phyloP scores from a whole-genome alignment of 2,797 vertebrate species.

The Hirundo rustica region DNA sequence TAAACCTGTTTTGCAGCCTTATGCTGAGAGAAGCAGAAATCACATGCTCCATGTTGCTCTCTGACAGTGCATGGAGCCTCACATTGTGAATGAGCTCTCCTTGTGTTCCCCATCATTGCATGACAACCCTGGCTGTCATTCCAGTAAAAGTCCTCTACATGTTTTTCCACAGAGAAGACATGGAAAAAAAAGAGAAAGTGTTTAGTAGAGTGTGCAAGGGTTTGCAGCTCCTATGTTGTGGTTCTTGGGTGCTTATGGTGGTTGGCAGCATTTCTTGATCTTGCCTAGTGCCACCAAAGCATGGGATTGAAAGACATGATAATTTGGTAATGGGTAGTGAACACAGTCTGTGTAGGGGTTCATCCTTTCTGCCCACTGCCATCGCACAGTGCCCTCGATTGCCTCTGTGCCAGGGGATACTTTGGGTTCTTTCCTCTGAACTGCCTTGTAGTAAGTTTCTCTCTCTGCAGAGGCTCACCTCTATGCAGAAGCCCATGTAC shows the following conservation, averaged over 20 bases:
- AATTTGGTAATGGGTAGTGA: not conserved
- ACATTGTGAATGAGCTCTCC: not conserved
- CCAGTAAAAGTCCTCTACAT: not conserved
- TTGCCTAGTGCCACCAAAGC: not conserved
- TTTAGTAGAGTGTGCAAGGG: not conserved
- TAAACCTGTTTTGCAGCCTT: conserved; percentile 30
- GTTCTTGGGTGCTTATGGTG: not conserved
- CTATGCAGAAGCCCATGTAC: rapidly evolving
- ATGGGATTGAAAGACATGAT: not conserved
- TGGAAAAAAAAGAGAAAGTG: not conserved
- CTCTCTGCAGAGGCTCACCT: not conserved
- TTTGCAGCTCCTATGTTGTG: rapidly evolving
- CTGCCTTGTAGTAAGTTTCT: not conserved
- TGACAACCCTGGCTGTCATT: not conserved
- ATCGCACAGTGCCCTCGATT: not conserved
- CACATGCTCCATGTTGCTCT: not conserved
- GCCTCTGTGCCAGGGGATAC: not conserved
- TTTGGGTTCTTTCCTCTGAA: not conserved
- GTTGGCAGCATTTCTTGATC: not conserved
- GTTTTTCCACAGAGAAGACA: not conserved
- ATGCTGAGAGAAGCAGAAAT: not conserved
- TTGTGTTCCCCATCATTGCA: not conserved
- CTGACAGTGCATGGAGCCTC: not conserved
- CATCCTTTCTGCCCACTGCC: not conserved
- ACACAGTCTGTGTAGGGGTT: not conserved